phyloP scores from a whole-genome alignment of 2,797 vertebrate genomes.

The Gorsachius magnificus region DNA sequence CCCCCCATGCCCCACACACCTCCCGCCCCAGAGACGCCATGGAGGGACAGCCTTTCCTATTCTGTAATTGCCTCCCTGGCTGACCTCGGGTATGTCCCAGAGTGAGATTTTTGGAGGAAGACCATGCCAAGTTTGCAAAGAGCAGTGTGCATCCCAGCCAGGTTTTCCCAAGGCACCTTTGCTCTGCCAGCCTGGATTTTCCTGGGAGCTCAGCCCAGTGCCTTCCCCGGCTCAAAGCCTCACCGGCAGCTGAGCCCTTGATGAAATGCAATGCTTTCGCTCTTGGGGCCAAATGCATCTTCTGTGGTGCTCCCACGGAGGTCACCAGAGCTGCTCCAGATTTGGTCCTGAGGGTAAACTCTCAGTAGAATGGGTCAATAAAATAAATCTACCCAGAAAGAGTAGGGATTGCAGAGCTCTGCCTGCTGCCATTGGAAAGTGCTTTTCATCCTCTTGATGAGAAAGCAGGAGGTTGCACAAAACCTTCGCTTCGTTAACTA shows the following conservation, averaged over 20 bases:
- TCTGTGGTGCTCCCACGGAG: not conserved
- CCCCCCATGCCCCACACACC: accelerated
- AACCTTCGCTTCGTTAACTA: not conserved
- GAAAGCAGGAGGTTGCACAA: not conserved
- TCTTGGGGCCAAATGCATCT: not conserved
- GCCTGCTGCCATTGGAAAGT: not conserved
- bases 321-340: not conserved
- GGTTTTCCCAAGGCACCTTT: not conserved
- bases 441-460: not conserved
- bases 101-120: not conserved
- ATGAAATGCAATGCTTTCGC: not conserved
- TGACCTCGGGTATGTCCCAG: accelerated
- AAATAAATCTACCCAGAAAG: not conserved
- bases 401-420: not conserved
- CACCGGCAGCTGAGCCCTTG: accelerated
- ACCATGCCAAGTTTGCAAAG: not conserved
- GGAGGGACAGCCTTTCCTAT: not conserved
- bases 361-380: not conserved
- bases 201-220: not conserved
- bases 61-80: not conserved
- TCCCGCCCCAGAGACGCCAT: accelerated
- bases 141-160: accelerated
- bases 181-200: not conserved
- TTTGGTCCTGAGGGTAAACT: not conserved
- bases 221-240: not conserved